These are phyloP conservation scores for Neuroscelio doddi DNA, from an alignment of 2,888 invertebrate species.

Conservation along the genomic window DNA sequence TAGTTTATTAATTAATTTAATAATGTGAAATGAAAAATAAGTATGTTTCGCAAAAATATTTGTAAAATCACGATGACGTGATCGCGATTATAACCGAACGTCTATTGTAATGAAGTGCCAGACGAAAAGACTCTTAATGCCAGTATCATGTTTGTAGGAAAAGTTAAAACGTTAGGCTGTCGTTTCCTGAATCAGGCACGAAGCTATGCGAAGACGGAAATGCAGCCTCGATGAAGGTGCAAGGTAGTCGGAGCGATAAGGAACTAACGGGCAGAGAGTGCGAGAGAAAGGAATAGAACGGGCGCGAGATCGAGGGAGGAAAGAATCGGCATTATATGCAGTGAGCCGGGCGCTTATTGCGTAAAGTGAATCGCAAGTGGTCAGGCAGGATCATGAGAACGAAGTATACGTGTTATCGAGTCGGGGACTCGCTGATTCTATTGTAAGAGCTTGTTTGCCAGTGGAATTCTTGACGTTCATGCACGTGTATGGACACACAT, in stretches of 20 bases:
- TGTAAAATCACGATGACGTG: no score
- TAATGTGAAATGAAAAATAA: no score
- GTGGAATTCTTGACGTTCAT: constrained; percentile 36
- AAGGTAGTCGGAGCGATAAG: constrained; percentile 27
- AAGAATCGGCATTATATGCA: constrained; percentile 48
- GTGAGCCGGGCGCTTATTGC: constrained; percentile 52
- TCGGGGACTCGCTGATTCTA: constrained; percentile 21
- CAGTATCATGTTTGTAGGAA: no score
- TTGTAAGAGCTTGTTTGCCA: constrained; percentile 22
- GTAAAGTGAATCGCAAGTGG: constrained; percentile 57
- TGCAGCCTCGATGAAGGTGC: constrained; percentile 33
- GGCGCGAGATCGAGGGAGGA: constrained; percentile 17
- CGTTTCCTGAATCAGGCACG: constrained; percentile 13
- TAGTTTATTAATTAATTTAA: no score
- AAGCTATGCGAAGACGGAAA: constrained; percentile 27
- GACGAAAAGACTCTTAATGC: no score
- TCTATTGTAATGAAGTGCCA: no score
- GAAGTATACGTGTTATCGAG: constrained; percentile 43
- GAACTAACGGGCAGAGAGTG: not conserved
- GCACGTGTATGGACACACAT: constrained; percentile 1
- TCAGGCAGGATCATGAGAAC: constrained; percentile 54
- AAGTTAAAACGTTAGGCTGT: no score
- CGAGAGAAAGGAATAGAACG: constrained; percentile 42
- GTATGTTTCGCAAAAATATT: no score
- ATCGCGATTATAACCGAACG: no score